Percentiles rank a stretch among this genome's conserved stretches.
Conservation (phyloP, 2,113 vertebrate genomes). For the Porphyrio hochstetteri region DNA sequence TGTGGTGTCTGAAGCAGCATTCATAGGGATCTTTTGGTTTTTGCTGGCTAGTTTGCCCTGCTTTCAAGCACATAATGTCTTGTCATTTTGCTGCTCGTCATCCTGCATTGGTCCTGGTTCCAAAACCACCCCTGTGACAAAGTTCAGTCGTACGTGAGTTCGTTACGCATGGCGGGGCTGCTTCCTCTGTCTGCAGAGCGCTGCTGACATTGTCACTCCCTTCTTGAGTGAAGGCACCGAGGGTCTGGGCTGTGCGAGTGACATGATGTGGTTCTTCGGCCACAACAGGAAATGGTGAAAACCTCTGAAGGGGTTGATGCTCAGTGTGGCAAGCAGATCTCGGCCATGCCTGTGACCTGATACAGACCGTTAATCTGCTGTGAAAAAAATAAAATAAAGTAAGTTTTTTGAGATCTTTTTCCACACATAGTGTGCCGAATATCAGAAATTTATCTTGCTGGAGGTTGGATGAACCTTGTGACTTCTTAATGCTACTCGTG, state of each 20-base stretch:
- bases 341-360: neutral
- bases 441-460: neutral
- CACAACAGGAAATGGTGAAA: neutral
- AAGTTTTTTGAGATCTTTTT: neutral
- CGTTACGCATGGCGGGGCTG: neutral
- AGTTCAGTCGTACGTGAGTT: accelerated
- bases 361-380: neutral
- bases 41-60: neutral
- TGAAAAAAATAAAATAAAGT: neutral
- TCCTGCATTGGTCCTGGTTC: neutral
- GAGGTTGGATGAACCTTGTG: neutral
- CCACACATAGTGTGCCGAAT: neutral
- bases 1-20: neutral
- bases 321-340: neutral
- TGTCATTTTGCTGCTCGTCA: accelerated
- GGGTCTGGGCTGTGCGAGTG: neutral
- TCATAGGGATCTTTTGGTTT: neutral
- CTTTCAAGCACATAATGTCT: neutral
- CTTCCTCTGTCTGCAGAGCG: neutral
- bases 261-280: neutral
- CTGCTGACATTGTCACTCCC: neutral
- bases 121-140: neutral
- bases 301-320: neutral
- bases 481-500: neutral
- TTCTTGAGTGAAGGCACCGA: neutral